Conservation (phyloP, 1,140 invertebrate genomes). For the Philopotamus ludificatus region DNA sequence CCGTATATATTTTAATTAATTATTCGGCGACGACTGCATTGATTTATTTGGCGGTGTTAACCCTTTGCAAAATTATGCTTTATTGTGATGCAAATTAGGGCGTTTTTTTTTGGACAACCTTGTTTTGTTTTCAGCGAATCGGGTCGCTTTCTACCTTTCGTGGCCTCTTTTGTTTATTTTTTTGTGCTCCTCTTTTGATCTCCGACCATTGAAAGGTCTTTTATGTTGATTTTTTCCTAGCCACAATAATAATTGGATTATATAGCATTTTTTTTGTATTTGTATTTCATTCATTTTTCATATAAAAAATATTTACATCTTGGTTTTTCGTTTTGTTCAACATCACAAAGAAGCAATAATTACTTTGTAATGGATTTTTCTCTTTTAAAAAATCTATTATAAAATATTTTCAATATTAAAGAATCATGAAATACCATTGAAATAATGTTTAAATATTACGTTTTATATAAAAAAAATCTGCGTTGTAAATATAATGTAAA, state of each 20-base stretch:
- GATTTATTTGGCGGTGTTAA: neutral
- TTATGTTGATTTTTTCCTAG: slow-evolving; percentile 15
- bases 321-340: no score
- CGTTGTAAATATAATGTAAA: no score
- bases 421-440: no score
- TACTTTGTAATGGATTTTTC: no score
- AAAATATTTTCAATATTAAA: no score
- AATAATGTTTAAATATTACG: no score
- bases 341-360: no score
- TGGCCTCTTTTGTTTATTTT: slow-evolving; percentile 11
- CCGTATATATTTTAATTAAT: no score
- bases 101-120: neutral
- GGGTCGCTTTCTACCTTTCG: neutral
- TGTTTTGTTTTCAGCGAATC: neutral
- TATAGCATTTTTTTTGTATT: slow-evolving; percentile 9
- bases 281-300: neutral
- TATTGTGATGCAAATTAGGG: neutral
- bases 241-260: slow-evolving; percentile 26
- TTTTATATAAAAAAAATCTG: no score
- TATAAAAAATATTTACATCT: no score
- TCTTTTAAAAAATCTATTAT: no score
- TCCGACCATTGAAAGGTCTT: slow-evolving; percentile 22
- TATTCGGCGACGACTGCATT: neutral
- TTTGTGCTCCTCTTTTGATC: slow-evolving; percentile 18
- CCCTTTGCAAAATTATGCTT: neutral